phyloP scores from a whole-genome alignment of 2,113 vertebrate species.

The Emydocephalus ijimae region DNA sequence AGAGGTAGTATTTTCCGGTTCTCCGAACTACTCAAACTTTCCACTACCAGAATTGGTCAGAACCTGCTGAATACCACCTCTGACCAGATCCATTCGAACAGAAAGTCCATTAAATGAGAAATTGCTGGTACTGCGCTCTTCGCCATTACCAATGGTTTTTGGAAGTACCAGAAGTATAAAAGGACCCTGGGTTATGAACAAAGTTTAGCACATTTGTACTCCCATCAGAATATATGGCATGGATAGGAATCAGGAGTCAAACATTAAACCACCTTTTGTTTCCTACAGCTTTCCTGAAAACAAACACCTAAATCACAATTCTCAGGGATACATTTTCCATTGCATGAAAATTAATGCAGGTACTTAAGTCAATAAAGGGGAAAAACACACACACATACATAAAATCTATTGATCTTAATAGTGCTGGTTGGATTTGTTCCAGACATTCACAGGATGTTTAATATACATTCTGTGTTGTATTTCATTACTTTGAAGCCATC shows the following conservation, averaged over 20 bases:
- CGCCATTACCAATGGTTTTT: not conserved
- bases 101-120: not conserved
- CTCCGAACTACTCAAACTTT: too few relatives aligned
- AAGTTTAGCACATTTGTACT: not conserved
- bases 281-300: not conserved
- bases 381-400: not conserved
- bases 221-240: not conserved
- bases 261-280: not conserved
- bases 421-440: not conserved
- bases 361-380: not conserved
- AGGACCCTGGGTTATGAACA: not conserved
- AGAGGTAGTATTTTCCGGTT: too few relatives aligned
- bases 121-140: not conserved
- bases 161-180: not conserved
- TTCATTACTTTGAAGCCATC: not conserved
- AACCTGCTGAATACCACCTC: too few relatives aligned
- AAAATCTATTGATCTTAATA: not conserved
- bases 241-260: not conserved
- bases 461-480: not conserved
- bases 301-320: not conserved
- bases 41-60: too few relatives aligned
- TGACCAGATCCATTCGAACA: not conserved
- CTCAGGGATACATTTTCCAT: not conserved
- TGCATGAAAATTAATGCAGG: accelerated
- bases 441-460: not conserved